phyloP scores from a whole-genome alignment of 2,113 vertebrate species.

The Chloebia gouldiae region DNA sequence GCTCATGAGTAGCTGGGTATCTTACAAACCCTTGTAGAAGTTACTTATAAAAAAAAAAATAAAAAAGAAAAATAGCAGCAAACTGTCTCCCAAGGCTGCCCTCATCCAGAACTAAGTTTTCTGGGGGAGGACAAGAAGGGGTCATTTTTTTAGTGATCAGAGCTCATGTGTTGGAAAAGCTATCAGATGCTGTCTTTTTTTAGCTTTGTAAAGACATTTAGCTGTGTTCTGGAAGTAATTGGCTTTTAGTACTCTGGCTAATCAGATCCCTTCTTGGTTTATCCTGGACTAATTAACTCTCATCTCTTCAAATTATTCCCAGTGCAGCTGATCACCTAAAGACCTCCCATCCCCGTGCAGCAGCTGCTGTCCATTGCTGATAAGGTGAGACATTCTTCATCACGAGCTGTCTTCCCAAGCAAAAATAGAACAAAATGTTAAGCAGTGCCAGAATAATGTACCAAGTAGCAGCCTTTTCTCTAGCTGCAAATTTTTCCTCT shows the following conservation, averaged over 20 bases:
- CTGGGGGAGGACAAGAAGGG: background rate
- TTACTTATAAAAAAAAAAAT: background rate
- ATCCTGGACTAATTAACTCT: slow-evolving; percentile 49
- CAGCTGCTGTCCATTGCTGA: background rate
- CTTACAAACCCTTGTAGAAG: background rate
- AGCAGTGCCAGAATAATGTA: background rate
- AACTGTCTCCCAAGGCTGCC: background rate
- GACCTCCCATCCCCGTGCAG: background rate
- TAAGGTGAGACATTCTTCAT: background rate
- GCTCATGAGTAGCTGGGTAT: background rate
- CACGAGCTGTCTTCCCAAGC: background rate
- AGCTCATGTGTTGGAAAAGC: background rate
- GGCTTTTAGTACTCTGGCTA: slow-evolving; percentile 26
- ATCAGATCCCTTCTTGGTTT: slow-evolving; percentile 51
- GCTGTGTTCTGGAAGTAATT: slow-evolving; percentile 12
- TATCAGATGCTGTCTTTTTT: background rate
- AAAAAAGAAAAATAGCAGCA: background rate
- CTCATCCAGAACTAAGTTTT: background rate
- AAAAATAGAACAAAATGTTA: background rate
- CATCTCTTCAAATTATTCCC: slow-evolving; percentile 57
- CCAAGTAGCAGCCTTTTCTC: background rate
- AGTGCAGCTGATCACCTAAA: slow-evolving; percentile 36
- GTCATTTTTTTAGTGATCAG: background rate
- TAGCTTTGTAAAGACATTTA: background rate
- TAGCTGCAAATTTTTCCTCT: background rate